phyloP scores from a whole-genome alignment of 2,888 invertebrate genomes.

The Furcula furcula region DNA sequence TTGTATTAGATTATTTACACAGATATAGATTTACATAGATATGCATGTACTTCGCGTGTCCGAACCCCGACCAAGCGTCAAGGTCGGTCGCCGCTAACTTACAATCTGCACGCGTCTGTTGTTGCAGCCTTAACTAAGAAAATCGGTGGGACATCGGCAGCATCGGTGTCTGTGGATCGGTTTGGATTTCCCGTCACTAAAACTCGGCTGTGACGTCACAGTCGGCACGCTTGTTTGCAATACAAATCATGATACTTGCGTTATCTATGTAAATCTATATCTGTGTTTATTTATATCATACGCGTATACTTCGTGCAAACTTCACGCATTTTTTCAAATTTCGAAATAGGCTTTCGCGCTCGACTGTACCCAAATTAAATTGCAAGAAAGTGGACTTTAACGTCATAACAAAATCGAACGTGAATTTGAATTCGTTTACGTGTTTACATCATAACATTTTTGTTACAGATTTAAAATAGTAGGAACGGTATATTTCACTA shows the following conservation, averaged over 20 bases:
- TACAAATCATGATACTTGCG: too few species aligned
- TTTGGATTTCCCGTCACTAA: too few species aligned
- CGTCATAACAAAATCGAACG: slow-evolving; percentile 42
- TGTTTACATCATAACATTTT: slow-evolving; percentile 61
- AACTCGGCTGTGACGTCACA: too few species aligned
- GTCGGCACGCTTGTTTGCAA: too few species aligned
- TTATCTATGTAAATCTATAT: too few species aligned
- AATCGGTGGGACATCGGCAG: too few species aligned
- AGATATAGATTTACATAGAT: slow-evolving; percentile 17
- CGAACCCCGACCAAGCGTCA: too few species aligned
- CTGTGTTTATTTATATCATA: too few species aligned
- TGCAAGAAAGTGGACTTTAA: slow-evolving; percentile 40
- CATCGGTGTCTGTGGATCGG: too few species aligned
- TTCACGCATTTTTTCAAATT: slow-evolving; percentile 10
- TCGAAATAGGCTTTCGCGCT: slow-evolving; percentile 19
- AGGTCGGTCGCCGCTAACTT: too few species aligned
- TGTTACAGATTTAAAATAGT: slow-evolving; percentile 73
- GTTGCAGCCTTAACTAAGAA: too few species aligned
- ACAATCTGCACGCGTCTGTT: too few species aligned
- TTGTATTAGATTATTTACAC: slow-evolving; percentile 24
- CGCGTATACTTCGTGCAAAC: slow-evolving; percentile 16
- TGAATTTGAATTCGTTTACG: slow-evolving; percentile 40
- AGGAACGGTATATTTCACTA: slow-evolving; percentile 81
- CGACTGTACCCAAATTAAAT: slow-evolving; percentile 39
- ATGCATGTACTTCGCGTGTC: slow-evolving; percentile 12